Evolutionary conservation across 2,797 vertebrate species (phyloP), one percentile per base, ranked within the genome.

Genomic region (Phylloscopus collybita): DNA sequence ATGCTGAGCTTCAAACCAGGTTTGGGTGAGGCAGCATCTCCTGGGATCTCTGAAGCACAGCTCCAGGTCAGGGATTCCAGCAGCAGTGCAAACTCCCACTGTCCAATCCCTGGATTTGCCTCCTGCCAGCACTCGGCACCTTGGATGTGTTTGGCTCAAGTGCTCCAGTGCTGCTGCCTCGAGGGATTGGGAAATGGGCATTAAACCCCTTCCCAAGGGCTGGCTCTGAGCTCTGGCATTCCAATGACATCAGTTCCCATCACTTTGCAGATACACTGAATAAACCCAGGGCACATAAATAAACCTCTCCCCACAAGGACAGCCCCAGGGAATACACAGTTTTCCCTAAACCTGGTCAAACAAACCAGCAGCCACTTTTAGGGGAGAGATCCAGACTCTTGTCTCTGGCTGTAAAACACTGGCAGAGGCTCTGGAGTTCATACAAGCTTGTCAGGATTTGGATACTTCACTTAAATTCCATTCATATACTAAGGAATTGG

Each of bases 81-180:
- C 38, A 51, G 27, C 10, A 20, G 17, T 1, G 15, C 38, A 18
- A 75, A 34, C 7, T 20, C 3, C 23, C 14, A 1, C 13, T 57
- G 25, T 27, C 50, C 53, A 34, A 11, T n/a, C 29, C 19, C 59
- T 67, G 0, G 17, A 26, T 72, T 40, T n/a, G 32, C 34, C 49
- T 72, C 40, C 45, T 65, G 40, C n/a, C 1, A 1, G 21, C 7
- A 1, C 34, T 57, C 2, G 1, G 67, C 16, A 20, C 34, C 32
- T 69, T 1, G 0, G 61, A 10, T 18, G 2, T 0, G 26, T 50
- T 42, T 51, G 30, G 25, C 7, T n/a, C 38, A 54, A 29, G 16
- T 3, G 17, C 22, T 16, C 13, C 16, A 18, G 40, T 9, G 12
- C 40, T 38, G 32, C 34, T 61, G 5, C 18, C 26, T 16, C 0